Conservation (phyloP, 2,113 vertebrate genomes). For the Albula glossodonta region DNA sequence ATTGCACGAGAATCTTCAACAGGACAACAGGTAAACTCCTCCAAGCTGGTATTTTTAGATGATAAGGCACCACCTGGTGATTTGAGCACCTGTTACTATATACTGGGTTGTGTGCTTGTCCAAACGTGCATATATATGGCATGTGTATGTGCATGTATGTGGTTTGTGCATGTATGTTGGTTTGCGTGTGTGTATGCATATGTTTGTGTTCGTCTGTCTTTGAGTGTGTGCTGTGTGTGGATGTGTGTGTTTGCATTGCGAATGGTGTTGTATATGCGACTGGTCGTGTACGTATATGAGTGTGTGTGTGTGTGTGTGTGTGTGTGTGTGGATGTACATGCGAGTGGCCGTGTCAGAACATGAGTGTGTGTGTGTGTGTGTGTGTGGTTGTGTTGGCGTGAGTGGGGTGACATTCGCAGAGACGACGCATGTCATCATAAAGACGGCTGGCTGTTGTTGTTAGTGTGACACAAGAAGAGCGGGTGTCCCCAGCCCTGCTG, state of each 20-base stretch:
- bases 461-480: background rate
- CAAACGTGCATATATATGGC: background rate
- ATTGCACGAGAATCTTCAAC: background rate
- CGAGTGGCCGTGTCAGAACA: background rate
- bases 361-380: conserved; percentile 11
- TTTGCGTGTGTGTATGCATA: background rate
- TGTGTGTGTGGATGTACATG: background rate
- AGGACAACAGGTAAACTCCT: background rate
- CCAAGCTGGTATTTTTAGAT: background rate
- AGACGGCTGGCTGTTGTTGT: background rate
- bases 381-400: background rate
- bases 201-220: background rate
- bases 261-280: background rate
- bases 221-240: background rate
- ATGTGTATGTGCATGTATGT: background rate
- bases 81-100: background rate
- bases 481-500: background rate
- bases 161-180: background rate
- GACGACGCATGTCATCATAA: no score
- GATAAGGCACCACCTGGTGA: background rate
- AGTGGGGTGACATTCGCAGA: background rate
- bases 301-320: background rate
- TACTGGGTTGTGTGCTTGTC: background rate
- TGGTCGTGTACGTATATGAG: background rate
- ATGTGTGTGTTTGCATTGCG: background rate